Conservation (phyloP, 2,888 invertebrate genomes). For the Conus canariensis region DNA sequence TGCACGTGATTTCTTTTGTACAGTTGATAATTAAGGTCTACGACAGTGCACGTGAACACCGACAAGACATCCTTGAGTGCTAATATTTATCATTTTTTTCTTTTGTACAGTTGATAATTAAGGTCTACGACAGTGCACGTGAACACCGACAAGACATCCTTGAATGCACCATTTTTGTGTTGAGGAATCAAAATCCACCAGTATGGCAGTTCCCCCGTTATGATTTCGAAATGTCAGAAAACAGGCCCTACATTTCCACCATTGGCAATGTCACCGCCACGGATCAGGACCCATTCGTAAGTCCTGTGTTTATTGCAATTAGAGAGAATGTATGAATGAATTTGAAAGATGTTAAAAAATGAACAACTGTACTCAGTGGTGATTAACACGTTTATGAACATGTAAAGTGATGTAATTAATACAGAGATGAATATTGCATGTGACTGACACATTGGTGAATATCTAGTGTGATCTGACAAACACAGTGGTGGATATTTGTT, state of each 20-base stretch:
- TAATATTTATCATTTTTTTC: background rate
- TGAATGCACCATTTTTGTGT: conserved; percentile 47
- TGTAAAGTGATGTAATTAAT: too few species aligned
- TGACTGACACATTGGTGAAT: too few species aligned
- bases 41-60: conserved; percentile 44
- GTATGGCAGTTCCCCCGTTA: conserved; percentile 81
- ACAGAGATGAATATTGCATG: too few species aligned
- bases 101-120: conserved; percentile 49
- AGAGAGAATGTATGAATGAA: too few species aligned
- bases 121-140: conserved; percentile 53
- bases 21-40: conserved; percentile 46
- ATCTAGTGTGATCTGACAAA: too few species aligned
- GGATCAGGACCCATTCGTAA: conserved; percentile 60
- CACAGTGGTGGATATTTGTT: too few species aligned
- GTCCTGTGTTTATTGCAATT: background rate
- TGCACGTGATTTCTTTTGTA: background rate
- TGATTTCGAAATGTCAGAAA: conserved; percentile 56
- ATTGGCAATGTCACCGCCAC: conserved; percentile 61
- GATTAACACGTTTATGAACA: too few species aligned
- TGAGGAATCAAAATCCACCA: conserved; percentile 80
- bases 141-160: conserved; percentile 45
- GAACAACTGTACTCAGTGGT: too few species aligned
- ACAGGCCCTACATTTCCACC: conserved; percentile 46
- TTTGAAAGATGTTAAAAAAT: too few species aligned
- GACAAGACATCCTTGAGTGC: background rate